Evolutionary conservation across 2,113 vertebrate species (phyloP), one percentile per base, ranked within the genome.

Genomic region (Tringa solitaria): DNA sequence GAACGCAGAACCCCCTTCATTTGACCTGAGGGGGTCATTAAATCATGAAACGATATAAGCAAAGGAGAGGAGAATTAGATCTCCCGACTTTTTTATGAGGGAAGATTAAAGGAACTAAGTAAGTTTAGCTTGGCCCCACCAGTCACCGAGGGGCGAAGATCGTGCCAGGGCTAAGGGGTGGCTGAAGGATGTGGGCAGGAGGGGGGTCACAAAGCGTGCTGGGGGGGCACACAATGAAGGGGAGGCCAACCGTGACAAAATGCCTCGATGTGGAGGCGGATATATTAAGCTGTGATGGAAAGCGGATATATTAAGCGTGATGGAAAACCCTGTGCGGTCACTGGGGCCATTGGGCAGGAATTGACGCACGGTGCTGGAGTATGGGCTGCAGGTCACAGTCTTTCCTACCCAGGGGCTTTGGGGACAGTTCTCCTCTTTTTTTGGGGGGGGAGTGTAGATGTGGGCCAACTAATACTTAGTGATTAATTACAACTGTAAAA

Each of bases 291-390:
- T 59, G 8, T 50, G 28, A n/a, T 65, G 24, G n/a, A n/a, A n/a
- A n/a, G 27, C 2, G 1, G n/a, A 13, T 79, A 8, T 56, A n/a
- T 83, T 63, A 53, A 37, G 53, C 0, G 0, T 33, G 64, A 3
- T 22, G 8, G 32, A 80, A 94, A 89, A 28, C 41, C 14, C 48
- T 27, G 48, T 45, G 48, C 13, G 6, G 14, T n/a, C 48, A 4
- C 26, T 74, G 81, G 41, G 72, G 19, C 73, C 4, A 1, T 5
- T 60, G 67, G 54, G n/a, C 6, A 9, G 30, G 28, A 84, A 28
- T 74, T 76, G 17, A 53, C 88, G 39, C 16, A 19, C 21, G 24
- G 32, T 8, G 1, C 53, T 64, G 57, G 15, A 59, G 10, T 68
- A 32, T n/a, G n/a, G 59, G 23, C 48, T 61, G 32, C 72, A 30